Percentiles rank a stretch among this genome's conserved stretches.
Evolutionary conservation across 2,113 vertebrate genomes (phyloP).

Genomic region (Peromyscus leucopus): DNA sequence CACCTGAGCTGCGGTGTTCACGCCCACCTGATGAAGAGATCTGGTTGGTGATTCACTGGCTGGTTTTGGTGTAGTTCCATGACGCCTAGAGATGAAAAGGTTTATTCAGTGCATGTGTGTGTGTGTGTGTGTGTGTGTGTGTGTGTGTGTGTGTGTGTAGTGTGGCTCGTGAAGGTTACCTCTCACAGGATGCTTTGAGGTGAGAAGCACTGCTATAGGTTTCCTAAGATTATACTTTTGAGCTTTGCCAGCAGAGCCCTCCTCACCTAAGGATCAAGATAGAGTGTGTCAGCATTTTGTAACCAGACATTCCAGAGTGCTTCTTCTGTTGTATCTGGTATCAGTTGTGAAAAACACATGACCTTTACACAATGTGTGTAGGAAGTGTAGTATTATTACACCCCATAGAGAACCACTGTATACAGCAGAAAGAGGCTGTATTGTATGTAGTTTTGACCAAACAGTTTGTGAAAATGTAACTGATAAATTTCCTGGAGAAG

Average conservation of each 20-base stretch:
- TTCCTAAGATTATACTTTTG: background rate
- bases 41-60: conserved; percentile 34
- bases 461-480: conserved; percentile 56
- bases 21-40: conserved; percentile 8
- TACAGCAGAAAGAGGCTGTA: background rate
- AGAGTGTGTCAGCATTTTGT: background rate
- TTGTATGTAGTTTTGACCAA: conserved; percentile 25
- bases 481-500: conserved; percentile 28
- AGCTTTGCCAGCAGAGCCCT: background rate
- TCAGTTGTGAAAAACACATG: background rate
- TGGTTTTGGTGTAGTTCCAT: conserved; percentile 22
- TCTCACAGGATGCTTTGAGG: conserved; percentile 20
- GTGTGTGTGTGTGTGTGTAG: background rate
- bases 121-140: background rate
- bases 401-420: background rate
- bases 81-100: conserved; percentile 31
- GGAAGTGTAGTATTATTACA: background rate
- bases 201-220: background rate
- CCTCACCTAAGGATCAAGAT: background rate
- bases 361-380: background rate
- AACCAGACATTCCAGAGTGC: background rate
- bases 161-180: background rate
- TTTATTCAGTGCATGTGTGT: background rate
- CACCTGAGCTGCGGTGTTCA: conserved; percentile 46
- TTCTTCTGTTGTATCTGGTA: background rate